phyloP scores from a whole-genome alignment of 2,888 invertebrate genomes.

The Dendrolimus pini region DNA sequence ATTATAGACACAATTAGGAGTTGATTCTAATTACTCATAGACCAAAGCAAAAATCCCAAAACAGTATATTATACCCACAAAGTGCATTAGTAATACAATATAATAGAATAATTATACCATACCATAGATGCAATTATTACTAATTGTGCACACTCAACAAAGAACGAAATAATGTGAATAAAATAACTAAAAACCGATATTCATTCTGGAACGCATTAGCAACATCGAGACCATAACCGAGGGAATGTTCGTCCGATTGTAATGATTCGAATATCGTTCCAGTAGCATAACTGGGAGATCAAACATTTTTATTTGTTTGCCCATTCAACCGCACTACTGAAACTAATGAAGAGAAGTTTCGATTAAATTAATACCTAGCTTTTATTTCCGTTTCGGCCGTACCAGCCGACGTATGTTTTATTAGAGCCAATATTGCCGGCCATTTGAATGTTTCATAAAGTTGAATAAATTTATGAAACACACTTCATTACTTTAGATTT shows the following conservation, averaged over 20 bases:
- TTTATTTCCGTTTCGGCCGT: conserved; percentile 53
- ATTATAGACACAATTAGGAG: too few species aligned
- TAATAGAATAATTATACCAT: too few species aligned
- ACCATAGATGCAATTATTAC: too few species aligned
- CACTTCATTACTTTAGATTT: conserved; percentile 47
- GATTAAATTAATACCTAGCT: conserved; percentile 63
- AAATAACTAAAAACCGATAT: conserved; percentile 6
- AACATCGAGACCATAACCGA: conserved; percentile 30
- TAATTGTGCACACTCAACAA: neutral
- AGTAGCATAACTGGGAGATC: conserved; percentile 63
- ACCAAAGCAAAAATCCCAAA: too few species aligned
- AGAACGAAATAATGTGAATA: neutral
- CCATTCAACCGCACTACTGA: conserved; percentile 62
- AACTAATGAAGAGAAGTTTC: conserved; percentile 72
- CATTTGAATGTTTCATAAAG: conserved; percentile 34
- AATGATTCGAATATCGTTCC: conserved; percentile 60
- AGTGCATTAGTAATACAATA: too few species aligned
- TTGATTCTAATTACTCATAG: too few species aligned
- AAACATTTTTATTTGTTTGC: conserved; percentile 72
- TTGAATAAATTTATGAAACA: conserved; percentile 43
- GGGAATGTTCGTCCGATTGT: conserved; percentile 39
- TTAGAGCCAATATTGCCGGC: conserved; percentile 23
- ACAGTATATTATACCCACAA: too few species aligned
- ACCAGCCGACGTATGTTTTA: conserved; percentile 39
- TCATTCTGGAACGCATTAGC: conserved; percentile 24